A percentile compares a stretch with the other conserved stretches of the same genome.
Evolutionary conservation across 2,113 vertebrate species (phyloP).

Genomic region (Pelecanoides urinatrix): DNA sequence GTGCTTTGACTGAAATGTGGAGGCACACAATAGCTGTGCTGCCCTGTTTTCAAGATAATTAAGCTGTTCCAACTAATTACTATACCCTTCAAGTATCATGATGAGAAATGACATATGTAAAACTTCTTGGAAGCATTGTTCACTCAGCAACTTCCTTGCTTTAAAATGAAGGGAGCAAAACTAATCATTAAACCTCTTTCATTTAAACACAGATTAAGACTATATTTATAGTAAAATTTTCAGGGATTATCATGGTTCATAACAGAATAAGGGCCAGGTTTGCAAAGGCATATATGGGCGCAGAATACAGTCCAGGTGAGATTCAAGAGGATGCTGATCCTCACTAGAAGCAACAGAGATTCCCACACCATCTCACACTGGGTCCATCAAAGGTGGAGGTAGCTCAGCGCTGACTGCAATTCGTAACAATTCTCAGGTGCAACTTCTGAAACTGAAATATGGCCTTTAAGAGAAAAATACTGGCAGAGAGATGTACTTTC

Average conservation of each 20-base stretch:
- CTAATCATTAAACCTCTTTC: neutral
- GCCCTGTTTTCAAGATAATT: neutral
- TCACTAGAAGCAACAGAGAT: neutral
- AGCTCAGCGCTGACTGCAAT: neutral
- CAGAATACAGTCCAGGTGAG: neutral
- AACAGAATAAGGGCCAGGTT: neutral
- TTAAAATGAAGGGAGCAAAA: neutral
- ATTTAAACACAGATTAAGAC: neutral
- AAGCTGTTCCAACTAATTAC: conserved; percentile 29
- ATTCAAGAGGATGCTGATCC: neutral
- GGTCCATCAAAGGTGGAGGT: neutral
- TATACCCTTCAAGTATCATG: neutral
- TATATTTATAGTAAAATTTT: neutral
- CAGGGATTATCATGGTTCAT: neutral
- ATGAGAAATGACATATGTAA: conserved; percentile 13
- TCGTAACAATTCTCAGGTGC: neutral
- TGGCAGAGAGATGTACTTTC: neutral
- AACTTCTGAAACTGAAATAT: neutral
- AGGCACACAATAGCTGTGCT: neutral
- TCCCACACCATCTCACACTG: neutral
- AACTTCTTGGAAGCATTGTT: neutral
- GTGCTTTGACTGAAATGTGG: neutral
- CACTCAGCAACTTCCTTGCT: neutral
- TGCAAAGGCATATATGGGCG: neutral
- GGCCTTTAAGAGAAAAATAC: neutral